Conservation (phyloP, 2,113 vertebrate species). For the Callipepla squamata region DNA sequence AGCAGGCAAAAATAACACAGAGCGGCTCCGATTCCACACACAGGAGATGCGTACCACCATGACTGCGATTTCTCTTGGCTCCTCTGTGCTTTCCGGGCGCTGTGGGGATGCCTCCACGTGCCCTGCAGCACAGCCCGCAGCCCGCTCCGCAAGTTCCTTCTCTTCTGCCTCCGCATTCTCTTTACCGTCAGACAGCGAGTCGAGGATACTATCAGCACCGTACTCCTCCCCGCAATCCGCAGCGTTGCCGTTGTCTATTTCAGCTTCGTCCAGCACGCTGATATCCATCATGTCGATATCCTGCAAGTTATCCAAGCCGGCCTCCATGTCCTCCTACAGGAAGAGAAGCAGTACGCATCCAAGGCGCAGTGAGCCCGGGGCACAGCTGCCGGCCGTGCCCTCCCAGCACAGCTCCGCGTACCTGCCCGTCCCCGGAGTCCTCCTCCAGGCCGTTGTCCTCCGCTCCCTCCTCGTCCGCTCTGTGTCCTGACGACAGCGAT, state of each 20-base stretch:
- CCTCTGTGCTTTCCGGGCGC: constrained; percentile 57
- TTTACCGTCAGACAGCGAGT: constrained; percentile 76
- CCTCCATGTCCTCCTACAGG: constrained; percentile 83
- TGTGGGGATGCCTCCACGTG: constrained; percentile 52
- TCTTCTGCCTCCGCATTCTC: constrained; percentile 70
- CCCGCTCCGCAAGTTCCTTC: constrained; percentile 70
- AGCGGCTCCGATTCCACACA: not conserved
- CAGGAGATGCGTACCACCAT: constrained; percentile 17
- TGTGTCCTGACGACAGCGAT: constrained; percentile 78
- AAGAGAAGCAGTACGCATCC: not conserved
- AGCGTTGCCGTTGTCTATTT: constrained; percentile 82
- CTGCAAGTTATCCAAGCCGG: constrained; percentile 84
- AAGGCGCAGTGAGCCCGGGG: not conserved
- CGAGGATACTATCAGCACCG: constrained; percentile 75
- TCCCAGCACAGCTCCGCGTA: constrained; percentile 45
- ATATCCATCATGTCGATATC: constrained; percentile 90
- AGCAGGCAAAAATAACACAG: not conserved
- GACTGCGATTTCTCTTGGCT: constrained; percentile 73
- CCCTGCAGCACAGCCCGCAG: constrained; percentile 75
- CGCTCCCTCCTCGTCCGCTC: constrained; percentile 83
- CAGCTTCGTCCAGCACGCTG: constrained; percentile 86
- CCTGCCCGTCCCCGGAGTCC: constrained; percentile 88
- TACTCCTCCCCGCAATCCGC: constrained; percentile 79
- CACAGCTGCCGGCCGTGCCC: accelerated
- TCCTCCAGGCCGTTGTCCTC: constrained; percentile 90